A percentile compares a stretch with the other conserved stretches of the same genome.
Evolutionary conservation across 2,797 vertebrate species (phyloP).

Genomic region (Sebastes jordani): DNA sequence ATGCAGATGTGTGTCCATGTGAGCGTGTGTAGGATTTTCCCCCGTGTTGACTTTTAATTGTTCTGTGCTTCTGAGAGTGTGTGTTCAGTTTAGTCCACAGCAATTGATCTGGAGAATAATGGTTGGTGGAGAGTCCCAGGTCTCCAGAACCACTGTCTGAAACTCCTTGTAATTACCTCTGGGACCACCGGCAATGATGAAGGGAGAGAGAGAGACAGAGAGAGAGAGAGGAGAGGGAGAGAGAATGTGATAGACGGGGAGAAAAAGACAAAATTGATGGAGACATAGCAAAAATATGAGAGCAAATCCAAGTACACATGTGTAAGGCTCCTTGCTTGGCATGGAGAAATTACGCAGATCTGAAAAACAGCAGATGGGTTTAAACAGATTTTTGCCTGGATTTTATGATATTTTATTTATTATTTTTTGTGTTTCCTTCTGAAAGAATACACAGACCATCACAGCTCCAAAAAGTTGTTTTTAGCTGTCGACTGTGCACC

Average conservation of each 20-base stretch:
- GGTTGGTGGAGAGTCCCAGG: constrained; percentile 54
- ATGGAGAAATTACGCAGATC: background rate
- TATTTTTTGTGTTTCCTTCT: background rate
- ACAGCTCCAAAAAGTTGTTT: background rate
- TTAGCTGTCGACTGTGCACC: background rate
- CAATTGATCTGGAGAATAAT: constrained; percentile 75
- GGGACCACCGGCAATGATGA: constrained; percentile 57
- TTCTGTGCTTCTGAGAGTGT: constrained; percentile 69
- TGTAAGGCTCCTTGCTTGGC: background rate
- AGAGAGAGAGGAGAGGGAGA: background rate
- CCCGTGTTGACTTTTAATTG: constrained; percentile 71
- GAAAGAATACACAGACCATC: background rate
- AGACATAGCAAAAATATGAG: constrained; percentile 24
- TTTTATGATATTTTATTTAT: background rate
- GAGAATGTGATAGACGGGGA: background rate
- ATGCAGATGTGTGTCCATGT: background rate
- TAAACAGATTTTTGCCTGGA: background rate
- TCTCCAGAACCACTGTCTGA: constrained; percentile 65
- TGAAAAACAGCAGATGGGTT: constrained; percentile 8
- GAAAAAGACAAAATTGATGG: constrained; percentile 14
- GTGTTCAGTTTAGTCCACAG: constrained; percentile 69
- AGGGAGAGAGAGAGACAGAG: background rate
- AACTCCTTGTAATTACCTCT: constrained; percentile 69
- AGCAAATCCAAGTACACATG: background rate
- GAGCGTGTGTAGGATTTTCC: constrained; percentile 26